Base-by-base conservation (phyloP, 2,113 vertebrate species). In the Cyprinus carpio region DNA sequence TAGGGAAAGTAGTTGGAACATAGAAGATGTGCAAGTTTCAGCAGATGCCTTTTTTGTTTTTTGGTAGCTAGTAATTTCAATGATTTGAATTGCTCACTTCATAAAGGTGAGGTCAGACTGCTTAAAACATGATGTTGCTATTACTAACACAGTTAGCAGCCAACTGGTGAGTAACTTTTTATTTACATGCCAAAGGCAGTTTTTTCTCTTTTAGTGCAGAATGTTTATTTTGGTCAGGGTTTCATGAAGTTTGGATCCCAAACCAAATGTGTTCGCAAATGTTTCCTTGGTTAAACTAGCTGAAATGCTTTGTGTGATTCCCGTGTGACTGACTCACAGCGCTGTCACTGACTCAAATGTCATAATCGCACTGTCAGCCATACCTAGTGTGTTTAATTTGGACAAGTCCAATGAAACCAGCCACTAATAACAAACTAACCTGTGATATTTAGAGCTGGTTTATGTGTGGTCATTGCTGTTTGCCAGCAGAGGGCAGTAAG, bases 401-500 rank as follows among this genome's bases (percentile, higher is more conserved):
- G 27, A 18, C 27, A 54, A 31, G 25, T 27, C 18, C 64, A 18
- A 4, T 31, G 2, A 31, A 31, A 31, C 64, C 27, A 16, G 15
- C 23, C 43, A 29, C 46, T 51, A 49, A 9, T 49, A 25, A 46
- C 6, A 74, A 75, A 27, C 49, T 27, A 16, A 2, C n/a, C 15
- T 40, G 12, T 82, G 29, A 15, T 40, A 13, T 80, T 25, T 46
- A 6, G 29, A 67, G 3, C 6, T 18, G 64, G 2, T 18, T 67
- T 31, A 18, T 67, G 7, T 8, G 13, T 2, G 12, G 62, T 23
- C 43, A 43, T 0, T 43, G 9, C 43, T 11, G 43, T 46, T 51
- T 46, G 10, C 82, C 90, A 89, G 77, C 49, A 90, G 88, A 86
- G 76, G 88, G 88, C 90, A 88, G 72, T 87, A 86, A 56, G 2